Evolutionary conservation across 1,140 invertebrate genomes (phyloP).

Genomic region (Heliconius eleuchia): DNA sequence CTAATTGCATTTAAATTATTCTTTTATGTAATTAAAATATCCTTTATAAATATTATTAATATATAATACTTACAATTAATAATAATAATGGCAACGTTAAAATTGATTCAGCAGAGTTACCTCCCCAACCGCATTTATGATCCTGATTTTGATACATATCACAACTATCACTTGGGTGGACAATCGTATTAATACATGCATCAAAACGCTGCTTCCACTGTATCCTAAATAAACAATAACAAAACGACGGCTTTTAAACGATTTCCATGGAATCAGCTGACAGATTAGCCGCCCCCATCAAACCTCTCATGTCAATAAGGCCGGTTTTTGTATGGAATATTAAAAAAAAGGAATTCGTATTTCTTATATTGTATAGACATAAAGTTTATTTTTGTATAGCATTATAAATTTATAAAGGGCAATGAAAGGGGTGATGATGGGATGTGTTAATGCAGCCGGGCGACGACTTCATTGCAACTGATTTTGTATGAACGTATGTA

Average conservation of each 20-base stretch:
- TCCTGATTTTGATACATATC: conserved; percentile 34
- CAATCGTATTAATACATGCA: conserved; percentile 76
- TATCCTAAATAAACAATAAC: conserved; percentile 81
- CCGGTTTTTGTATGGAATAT: conserved; percentile 31
- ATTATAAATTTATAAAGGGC: background rate
- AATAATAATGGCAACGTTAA: too few relatives aligned
- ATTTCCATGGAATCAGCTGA: conserved; percentile 77
- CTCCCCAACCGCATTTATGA: conserved; percentile 14
- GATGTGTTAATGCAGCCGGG: conserved; percentile 47
- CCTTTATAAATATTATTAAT: too few relatives aligned
- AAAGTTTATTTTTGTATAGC: background rate
- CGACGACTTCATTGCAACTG: conserved; percentile 30
- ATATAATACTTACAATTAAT: too few relatives aligned
- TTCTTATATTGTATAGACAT: background rate
- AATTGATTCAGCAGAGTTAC: background rate
- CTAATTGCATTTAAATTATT: too few relatives aligned
- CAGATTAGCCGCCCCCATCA: conserved; percentile 73
- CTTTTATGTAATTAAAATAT: too few relatives aligned
- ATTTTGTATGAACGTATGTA: conserved; percentile 18
- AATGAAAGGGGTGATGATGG: conserved; percentile 51
- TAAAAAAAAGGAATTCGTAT: background rate
- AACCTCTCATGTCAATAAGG: conserved; percentile 47
- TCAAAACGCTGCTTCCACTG: conserved; percentile 73
- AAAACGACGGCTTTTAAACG: conserved; percentile 75
- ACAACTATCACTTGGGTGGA: conserved; percentile 55